Conservation (phyloP, 2,888 invertebrate species). For the Drosophila pseudotalamancana region DNA sequence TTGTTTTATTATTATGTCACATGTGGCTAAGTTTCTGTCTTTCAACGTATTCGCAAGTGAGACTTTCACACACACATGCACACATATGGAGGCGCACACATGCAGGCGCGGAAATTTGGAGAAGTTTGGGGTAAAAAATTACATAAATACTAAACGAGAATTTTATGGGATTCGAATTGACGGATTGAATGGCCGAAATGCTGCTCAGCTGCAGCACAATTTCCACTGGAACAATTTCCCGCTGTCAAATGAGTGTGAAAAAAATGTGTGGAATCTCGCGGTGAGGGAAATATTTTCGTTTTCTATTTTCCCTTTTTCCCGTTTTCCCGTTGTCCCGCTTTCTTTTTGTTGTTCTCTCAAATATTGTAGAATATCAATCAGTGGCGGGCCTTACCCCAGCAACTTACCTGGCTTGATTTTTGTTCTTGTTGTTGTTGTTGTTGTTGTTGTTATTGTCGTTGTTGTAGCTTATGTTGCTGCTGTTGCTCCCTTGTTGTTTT, state of each 20-base stretch:
- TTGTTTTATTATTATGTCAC: too few relatives aligned
- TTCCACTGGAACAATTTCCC: constrained; percentile 26
- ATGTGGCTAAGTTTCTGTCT: too few relatives aligned
- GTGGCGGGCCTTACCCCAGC: constrained; percentile 8
- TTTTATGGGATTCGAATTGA: constrained; percentile 55
- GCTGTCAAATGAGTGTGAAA: constrained; percentile 54
- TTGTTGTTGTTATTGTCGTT: constrained; percentile 31
- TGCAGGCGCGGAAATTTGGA: neutral
- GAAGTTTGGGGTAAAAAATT: constrained; percentile 27
- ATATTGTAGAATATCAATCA: constrained; percentile 59
- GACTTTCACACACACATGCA: neutral
- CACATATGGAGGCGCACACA: neutral
- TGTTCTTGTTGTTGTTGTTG: constrained; percentile 28
- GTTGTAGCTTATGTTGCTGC: constrained; percentile 10
- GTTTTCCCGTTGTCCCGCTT: neutral
- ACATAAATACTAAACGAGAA: constrained; percentile 51
- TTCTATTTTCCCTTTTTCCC: neutral
- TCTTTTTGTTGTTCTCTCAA: constrained; percentile 15
- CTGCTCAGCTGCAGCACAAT: constrained; percentile 30
- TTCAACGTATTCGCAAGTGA: too few relatives aligned
- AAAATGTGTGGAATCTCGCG: constrained; percentile 39
- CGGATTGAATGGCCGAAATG: constrained; percentile 56
- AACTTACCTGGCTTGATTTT: constrained; percentile 44
- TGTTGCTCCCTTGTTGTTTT: constrained; percentile 56
- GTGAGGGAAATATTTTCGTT: constrained; percentile 34